Base-by-base conservation (phyloP, 2,888 invertebrate species). In the Netelia fuscicornis region DNA sequence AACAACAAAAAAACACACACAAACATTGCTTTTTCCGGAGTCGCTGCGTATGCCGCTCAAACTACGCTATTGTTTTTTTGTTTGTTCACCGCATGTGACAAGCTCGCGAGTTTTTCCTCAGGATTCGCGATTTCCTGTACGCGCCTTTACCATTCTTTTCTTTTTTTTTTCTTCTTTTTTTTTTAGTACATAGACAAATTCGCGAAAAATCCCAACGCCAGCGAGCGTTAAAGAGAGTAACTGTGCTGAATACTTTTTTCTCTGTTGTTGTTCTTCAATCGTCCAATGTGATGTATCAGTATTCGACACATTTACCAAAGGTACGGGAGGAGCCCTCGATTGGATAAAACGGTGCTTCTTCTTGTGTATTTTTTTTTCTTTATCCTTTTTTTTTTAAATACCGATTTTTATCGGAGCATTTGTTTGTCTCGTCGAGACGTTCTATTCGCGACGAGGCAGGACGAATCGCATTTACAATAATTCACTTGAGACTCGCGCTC, bases 261-360 rank as follows among this genome's bases (percentile, higher is more conserved):
- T 60, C 44, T 58, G 65, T 82, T 83, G 25, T 72, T 77, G 64
- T 62, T 79, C 11, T 71, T 64, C 25, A 23, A 58, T 67, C 72
- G 71, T 71, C n/a, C 48, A 77, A 71, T 30, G 78, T 13, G 76
- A 82, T 58, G 23, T 67, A 72, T 80, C 76, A 67, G 82, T 82
- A 85, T 86, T 86, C 83, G 83, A 80, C 81, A 80, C 84, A 86
- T 78, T 87, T 83, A 85, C 85, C 83, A 85, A 86, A 87, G 85
- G 71, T 64, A 74, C 48, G 42, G 70, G 64, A 81, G 52, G 70
- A 68, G 71, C 62, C 44, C 54, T 74, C 74, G 20, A 80, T 84
- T 72, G 44, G 71, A 76, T n/a, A 80, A 5, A 25, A 54, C 30
- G 74, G 68, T 74, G 77, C 77, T 80, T 76, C 60, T 56, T 37